phyloP scores from a whole-genome alignment of 1,140 invertebrate species.

The Zophobas atratus region DNA sequence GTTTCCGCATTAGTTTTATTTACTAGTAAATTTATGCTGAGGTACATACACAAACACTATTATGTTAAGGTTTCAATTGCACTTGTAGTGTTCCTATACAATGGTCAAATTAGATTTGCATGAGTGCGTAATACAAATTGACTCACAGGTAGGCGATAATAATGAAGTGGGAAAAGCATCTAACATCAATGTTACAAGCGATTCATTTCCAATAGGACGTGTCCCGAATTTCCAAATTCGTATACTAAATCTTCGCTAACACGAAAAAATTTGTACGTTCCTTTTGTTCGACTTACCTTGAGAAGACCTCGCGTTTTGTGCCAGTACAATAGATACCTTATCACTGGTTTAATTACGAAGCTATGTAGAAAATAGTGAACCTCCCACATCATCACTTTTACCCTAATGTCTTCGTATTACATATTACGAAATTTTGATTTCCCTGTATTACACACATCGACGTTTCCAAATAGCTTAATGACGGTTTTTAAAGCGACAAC shows the following conservation, averaged over 20 bases:
- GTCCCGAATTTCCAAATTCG: constrained; percentile 26
- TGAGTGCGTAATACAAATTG: constrained; percentile 40
- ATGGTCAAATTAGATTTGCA: constrained; percentile 43
- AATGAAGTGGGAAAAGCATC: constrained; percentile 9
- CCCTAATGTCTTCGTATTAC: constrained; percentile 6
- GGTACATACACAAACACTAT: constrained; percentile 11
- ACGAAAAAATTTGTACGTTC: constrained; percentile 9
- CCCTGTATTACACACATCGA: constrained; percentile 10
- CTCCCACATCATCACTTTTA: constrained; percentile 1
- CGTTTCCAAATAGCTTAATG: constrained; percentile 22
- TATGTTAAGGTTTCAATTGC: constrained; percentile 20
- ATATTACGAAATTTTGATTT: constrained; percentile 16
- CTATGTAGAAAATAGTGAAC: constrained; percentile 14
- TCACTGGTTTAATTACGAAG: not conserved
- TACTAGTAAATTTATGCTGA: constrained; percentile 15
- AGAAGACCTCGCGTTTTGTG: constrained; percentile 14
- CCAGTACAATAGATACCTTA: constrained; percentile 15
- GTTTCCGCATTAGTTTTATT: constrained; percentile 20
- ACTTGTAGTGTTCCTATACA: constrained; percentile 21
- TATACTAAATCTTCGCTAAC: constrained; percentile 2
- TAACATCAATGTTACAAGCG: not conserved
- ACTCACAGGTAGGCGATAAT: constrained; percentile 6
- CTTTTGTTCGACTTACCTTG: constrained; percentile 24
- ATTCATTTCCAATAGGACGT: constrained; percentile 4
- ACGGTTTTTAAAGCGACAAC: constrained; percentile 2